A percentile compares a stretch with the other conserved stretches of the same genome.
Conservation (phyloP, 1,140 invertebrate species). For the Ridgeia piscesae region DNA sequence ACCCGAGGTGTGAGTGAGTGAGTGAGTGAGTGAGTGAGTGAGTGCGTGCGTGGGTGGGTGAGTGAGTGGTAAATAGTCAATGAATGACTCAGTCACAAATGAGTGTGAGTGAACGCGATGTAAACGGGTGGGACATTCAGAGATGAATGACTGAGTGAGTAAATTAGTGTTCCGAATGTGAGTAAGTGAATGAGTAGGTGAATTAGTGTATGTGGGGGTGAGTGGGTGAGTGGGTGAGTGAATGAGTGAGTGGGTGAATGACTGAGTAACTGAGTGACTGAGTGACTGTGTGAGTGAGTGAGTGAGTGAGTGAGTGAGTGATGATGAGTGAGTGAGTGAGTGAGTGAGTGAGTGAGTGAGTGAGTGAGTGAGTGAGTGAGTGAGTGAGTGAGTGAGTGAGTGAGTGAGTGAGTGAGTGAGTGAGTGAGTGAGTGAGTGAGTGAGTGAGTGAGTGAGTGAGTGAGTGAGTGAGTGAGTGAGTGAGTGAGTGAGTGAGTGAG, state of each 20-base stretch:
- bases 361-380: conserved; percentile 27
- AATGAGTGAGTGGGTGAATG: background rate
- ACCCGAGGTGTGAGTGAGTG: too few species aligned
- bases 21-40: conserved; percentile 17
- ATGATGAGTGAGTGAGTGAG: conserved; percentile 18
- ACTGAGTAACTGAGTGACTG: background rate
- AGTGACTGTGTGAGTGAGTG: background rate
- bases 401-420: conserved; percentile 24
- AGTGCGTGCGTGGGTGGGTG: conserved; percentile 12
- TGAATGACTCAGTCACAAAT: conserved; percentile 3
- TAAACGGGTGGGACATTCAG: too few species aligned
- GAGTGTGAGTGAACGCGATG: conserved; percentile 22
- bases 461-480: background rate
- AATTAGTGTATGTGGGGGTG: background rate
- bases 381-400: conserved; percentile 25
- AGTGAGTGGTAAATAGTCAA: conserved; percentile 15
- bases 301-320: conserved; percentile 21
- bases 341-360: conserved; percentile 26
- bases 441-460: background rate
- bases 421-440: conserved; percentile 16
- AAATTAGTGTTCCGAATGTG: background rate
- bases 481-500: background rate
- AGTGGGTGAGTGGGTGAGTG: background rate
- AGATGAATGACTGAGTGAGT: conserved; percentile 22
- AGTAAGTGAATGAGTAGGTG: conserved; percentile 20